A percentile compares a stretch with the other conserved stretches of the same genome.
Conservation (phyloP, 2,888 invertebrate species). For the Volucella inflata region DNA sequence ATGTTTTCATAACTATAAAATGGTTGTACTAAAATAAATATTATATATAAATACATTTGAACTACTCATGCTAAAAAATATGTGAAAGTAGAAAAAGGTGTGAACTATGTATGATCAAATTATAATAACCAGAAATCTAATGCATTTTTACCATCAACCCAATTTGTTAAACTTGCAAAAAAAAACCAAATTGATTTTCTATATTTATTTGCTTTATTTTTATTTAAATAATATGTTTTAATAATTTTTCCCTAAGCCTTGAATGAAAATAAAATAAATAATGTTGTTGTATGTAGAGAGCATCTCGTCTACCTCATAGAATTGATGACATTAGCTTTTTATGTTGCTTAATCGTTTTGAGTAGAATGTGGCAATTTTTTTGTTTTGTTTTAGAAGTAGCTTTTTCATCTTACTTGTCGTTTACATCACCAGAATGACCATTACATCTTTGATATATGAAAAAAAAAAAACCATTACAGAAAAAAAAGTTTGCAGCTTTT, state of each 20-base stretch:
- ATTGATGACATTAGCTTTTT: slow-evolving; percentile 8
- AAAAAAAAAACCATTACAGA: background rate
- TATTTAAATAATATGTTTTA: slow-evolving; percentile 3
- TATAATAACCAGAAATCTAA: no score
- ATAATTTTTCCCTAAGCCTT: background rate
- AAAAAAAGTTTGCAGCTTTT: background rate
- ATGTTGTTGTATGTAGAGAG: slow-evolving; percentile 21
- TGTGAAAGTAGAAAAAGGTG: no score
- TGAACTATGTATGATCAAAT: no score
- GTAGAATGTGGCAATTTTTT: slow-evolving; percentile 20
- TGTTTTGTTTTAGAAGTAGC: background rate
- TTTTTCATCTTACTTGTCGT: slow-evolving; percentile 28
- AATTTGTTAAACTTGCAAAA: no score
- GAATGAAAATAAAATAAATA: slow-evolving; percentile 4
- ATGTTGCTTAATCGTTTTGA: slow-evolving; percentile 5
- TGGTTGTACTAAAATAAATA: no score
- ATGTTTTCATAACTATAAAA: no score
- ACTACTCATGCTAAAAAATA: no score
- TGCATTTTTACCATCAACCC: no score
- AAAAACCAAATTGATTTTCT: background rate
- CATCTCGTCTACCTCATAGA: slow-evolving; percentile 14
- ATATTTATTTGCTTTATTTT: slow-evolving; percentile 7
- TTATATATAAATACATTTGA: no score
- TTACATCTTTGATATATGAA: slow-evolving; percentile 5
- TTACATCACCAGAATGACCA: slow-evolving; percentile 31